Percentiles rank a stretch among this genome's conserved stretches.
Evolutionary conservation across 1,140 invertebrate species (phyloP).

Genomic region (Conus betulinus): DNA sequence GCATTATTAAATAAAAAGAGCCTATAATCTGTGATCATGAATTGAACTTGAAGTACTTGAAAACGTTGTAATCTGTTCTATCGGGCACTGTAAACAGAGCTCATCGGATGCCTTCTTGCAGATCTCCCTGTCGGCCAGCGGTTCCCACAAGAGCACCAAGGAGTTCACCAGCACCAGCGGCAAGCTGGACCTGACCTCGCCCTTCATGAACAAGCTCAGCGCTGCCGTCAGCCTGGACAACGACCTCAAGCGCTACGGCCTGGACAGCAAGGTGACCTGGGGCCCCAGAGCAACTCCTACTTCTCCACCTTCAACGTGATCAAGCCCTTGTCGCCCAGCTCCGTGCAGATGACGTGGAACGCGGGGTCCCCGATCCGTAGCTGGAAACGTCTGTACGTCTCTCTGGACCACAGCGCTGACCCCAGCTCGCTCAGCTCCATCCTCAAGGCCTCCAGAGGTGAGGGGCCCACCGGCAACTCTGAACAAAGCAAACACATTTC

Average conservation of each 20-base stretch:
- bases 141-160: background rate
- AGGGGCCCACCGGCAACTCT: background rate
- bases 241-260: conserved; percentile 26
- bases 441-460: conserved; percentile 15
- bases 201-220: conserved; percentile 53
- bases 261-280: conserved; percentile 20
- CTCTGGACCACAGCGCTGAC: background rate
- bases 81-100: too few relatives aligned
- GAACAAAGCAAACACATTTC: too few relatives aligned
- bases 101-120: background rate
- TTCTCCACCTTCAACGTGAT: conserved; percentile 28
- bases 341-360: conserved; percentile 19
- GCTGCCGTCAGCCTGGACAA: conserved; percentile 25
- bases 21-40: too few relatives aligned
- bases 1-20: too few relatives aligned
- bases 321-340: conserved; percentile 39
- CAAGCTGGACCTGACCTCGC: conserved; percentile 56
- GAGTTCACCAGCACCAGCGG: conserved; percentile 25
- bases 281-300: conserved; percentile 25
- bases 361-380: conserved; percentile 27
- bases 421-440: background rate
- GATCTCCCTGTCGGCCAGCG: conserved; percentile 33
- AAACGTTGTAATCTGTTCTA: too few relatives aligned
- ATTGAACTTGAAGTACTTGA: too few relatives aligned
- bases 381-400: conserved; percentile 18